Evolutionary conservation across 1,140 invertebrate genomes (phyloP).

Genomic region (Semibalanus balanoides): DNA sequence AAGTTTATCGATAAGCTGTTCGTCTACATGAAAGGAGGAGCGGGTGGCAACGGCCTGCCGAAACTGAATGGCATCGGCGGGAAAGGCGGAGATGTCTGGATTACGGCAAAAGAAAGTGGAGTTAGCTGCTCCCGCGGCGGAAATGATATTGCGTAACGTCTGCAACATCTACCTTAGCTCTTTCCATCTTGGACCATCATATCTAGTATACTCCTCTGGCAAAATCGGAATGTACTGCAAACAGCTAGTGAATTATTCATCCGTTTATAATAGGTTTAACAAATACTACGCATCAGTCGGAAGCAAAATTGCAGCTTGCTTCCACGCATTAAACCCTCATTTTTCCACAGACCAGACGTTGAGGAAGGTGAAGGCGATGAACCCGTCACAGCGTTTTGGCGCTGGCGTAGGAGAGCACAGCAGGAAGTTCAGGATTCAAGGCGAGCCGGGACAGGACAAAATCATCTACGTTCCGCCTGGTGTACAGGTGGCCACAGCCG

Average conservation of each 20-base stretch:
- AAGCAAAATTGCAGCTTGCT: too few relatives aligned
- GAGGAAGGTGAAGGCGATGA: slow-evolving; percentile 14
- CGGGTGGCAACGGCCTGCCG: slow-evolving; percentile 58
- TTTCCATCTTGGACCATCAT: too few relatives aligned
- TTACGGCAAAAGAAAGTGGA: slow-evolving; percentile 34
- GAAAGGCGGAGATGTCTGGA: slow-evolving; percentile 63
- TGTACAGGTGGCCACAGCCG: slow-evolving; percentile 49
- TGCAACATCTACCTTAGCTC: too few relatives aligned
- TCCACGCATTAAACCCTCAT: too few relatives aligned
- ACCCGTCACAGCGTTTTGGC: slow-evolving; percentile 18
- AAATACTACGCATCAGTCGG: too few relatives aligned
- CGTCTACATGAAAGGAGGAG: slow-evolving; percentile 54
- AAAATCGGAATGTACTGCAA: too few relatives aligned
- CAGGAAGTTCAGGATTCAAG: slow-evolving; percentile 52
- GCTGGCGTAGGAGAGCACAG: slow-evolving; percentile 52
- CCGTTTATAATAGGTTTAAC: too few relatives aligned
- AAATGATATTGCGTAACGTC: too few relatives aligned
- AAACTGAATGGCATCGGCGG: slow-evolving; percentile 71
- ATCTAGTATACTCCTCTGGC: too few relatives aligned
- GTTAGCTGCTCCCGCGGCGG: too few relatives aligned
- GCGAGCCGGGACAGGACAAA: slow-evolving; percentile 49
- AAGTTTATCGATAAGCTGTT: slow-evolving; percentile 55
- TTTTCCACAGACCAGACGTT: slow-evolving; percentile 7
- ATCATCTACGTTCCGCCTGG: slow-evolving; percentile 62
- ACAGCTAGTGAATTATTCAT: too few relatives aligned